phyloP scores from a whole-genome alignment of 2,888 invertebrate genomes.

The Fragum whitleyi region DNA sequence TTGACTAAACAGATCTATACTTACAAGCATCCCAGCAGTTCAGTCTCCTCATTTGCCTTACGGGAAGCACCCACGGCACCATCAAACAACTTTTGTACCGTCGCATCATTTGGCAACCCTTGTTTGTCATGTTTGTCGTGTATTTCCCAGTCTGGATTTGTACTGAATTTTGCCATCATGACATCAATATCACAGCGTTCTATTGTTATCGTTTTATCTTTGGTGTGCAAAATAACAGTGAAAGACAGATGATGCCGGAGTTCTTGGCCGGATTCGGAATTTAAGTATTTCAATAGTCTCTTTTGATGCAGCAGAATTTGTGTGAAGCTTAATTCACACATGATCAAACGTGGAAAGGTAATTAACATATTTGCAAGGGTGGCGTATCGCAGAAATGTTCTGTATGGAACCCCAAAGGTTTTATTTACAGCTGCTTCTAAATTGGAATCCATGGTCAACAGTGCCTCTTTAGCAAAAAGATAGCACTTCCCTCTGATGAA shows the following conservation, averaged over 20 bases:
- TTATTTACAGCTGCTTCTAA: conserved; percentile 23
- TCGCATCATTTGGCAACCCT: conserved; percentile 8
- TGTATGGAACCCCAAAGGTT: conserved; percentile 12
- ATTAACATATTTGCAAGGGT: conserved; percentile 16
- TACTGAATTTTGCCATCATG: conserved; percentile 17
- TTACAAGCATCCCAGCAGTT: background rate
- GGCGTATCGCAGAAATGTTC: conserved; percentile 23
- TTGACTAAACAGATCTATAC: conserved; percentile 8
- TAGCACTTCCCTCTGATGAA: conserved; percentile 20
- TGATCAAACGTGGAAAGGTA: conserved; percentile 14
- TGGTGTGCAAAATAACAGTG: conserved; percentile 9
- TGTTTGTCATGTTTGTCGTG: conserved; percentile 13
- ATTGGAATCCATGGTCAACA: conserved; percentile 8
- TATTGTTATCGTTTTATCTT: conserved; percentile 21
- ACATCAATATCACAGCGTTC: conserved; percentile 19
- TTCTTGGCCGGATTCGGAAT: conserved; percentile 5
- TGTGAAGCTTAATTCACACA: conserved; percentile 24
- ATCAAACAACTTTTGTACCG: background rate
- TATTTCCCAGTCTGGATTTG: conserved; percentile 22
- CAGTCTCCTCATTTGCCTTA: conserved; percentile 15
- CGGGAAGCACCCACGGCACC: background rate
- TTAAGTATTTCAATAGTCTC: conserved; percentile 17
- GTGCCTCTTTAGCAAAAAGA: conserved; percentile 23
- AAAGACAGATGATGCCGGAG: conserved; percentile 21
- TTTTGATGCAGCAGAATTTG: conserved; percentile 28